Evolutionary conservation across 2,888 invertebrate genomes (phyloP), one percentile per base, ranked within the genome.

Genomic region (Bibio marci): DNA sequence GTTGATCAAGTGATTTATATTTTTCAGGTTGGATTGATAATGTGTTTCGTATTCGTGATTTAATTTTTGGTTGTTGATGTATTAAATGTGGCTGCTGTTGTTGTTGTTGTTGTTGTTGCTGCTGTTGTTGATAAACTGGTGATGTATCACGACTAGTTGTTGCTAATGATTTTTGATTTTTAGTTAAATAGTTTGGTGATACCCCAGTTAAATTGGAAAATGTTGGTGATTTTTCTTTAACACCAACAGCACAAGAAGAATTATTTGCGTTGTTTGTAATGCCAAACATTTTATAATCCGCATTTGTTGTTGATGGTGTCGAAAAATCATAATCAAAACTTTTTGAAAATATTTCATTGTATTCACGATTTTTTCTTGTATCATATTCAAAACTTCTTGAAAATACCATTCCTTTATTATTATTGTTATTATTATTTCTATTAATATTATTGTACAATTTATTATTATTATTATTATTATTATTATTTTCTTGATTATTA

Each of bases 311-410:
- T 15, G 12, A 19, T 6, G 41, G 30, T 6, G 34, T 30, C 33
- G 55, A 51, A 17, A 62, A 49, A 47, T 62, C 59, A 28, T 58
- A 59, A 44, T 62, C 62, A 41, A 62, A 62, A 41, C 62, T 62
- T 38, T 60, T 56, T 4, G 62, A 62, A 44, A 62, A 62, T 2
- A 58, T 60, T 37, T 62, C 59, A 12, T 56, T 56, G 27, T 61
- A 62, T 39, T 56, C 54, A 14, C 50, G 50, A 2, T 55, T 49
- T 8, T 59, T 57, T 4, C 61, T 53, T 3, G 53, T 56, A 14
- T 62, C 62, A 37, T 59, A 62, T 43, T 62, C 62, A 35, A 62
- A 62, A 43, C 62, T 62, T 40, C 61, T 51, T 14, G 62, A 62
- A 41, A 62, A 62, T 3, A 62, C 62, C 61, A 62, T 62, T 4